Conservation (phyloP, 2,797 vertebrate genomes). For the Pangasius larnaudii region DNA sequence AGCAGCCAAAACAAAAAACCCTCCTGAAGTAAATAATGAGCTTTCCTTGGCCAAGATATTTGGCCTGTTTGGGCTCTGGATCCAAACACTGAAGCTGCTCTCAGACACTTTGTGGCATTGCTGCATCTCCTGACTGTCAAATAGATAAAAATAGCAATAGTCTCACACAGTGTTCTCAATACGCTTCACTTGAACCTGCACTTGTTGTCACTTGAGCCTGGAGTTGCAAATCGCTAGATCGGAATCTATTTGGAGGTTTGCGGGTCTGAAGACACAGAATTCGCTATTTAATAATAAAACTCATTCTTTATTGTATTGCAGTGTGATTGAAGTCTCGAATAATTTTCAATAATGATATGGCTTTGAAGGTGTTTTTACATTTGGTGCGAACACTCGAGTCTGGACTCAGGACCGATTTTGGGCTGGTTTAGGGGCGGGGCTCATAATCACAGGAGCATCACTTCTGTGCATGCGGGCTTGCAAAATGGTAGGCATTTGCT, state of each 20-base stretch:
- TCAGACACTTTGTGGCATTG: neutral
- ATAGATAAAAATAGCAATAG: neutral
- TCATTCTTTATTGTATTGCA: no score
- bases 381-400: no score
- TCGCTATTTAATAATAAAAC: neutral
- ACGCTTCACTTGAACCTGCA: neutral
- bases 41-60: neutral
- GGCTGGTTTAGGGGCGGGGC: neutral
- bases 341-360: neutral
- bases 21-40: neutral
- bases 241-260: neutral
- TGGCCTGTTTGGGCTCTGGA: neutral
- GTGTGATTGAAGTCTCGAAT: neutral
- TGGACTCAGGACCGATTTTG: neutral
- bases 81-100: neutral
- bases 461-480: neutral
- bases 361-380: no score
- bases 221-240: neutral
- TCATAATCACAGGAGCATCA: neutral
- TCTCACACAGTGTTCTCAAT: neutral
- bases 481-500: neutral
- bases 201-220: neutral
- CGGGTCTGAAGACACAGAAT: neutral
- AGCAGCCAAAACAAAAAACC: neutral
- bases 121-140: neutral